Conservation (phyloP, 2,797 vertebrate species). For the Chloroceryle inda region DNA sequence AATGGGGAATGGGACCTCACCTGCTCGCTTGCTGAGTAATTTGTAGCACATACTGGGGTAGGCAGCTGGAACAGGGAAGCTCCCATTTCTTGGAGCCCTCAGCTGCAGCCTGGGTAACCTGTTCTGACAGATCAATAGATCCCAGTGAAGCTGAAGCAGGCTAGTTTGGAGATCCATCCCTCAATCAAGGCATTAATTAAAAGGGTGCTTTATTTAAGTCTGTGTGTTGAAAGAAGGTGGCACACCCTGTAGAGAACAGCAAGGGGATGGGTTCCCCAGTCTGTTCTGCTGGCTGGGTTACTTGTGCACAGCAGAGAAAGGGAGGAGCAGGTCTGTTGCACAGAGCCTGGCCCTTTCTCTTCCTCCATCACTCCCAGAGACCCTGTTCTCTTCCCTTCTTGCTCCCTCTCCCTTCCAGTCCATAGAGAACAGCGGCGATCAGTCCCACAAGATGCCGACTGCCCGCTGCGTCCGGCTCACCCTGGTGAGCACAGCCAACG, state of each 20-base stretch:
- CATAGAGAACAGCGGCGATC: conserved; percentile 70
- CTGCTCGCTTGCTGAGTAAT: not conserved
- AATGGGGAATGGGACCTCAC: not conserved
- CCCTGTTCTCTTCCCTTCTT: not conserved
- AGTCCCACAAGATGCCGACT: conserved; percentile 91
- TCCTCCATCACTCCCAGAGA: not conserved
- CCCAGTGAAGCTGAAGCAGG: not conserved
- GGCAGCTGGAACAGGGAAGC: not conserved
- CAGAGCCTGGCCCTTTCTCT: not conserved
- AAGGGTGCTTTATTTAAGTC: not conserved
- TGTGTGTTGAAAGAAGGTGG: not conserved
- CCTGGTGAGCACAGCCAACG: conserved; percentile 87
- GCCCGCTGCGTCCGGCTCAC: conserved; percentile 89
- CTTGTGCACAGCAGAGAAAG: not conserved
- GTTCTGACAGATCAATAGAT: not conserved
- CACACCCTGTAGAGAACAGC: not conserved
- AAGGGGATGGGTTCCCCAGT: not conserved
- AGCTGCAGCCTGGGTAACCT: not conserved
- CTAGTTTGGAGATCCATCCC: not conserved
- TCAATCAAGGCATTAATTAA: not conserved
- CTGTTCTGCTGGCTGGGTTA: not conserved
- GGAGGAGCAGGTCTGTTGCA: rapidly evolving
- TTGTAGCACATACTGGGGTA: not conserved
- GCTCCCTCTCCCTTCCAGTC: conserved; percentile 68
- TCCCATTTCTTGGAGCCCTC: not conserved